Conservation (phyloP, 2,797 vertebrate genomes). For the Philypnodon macrostomus region DNA sequence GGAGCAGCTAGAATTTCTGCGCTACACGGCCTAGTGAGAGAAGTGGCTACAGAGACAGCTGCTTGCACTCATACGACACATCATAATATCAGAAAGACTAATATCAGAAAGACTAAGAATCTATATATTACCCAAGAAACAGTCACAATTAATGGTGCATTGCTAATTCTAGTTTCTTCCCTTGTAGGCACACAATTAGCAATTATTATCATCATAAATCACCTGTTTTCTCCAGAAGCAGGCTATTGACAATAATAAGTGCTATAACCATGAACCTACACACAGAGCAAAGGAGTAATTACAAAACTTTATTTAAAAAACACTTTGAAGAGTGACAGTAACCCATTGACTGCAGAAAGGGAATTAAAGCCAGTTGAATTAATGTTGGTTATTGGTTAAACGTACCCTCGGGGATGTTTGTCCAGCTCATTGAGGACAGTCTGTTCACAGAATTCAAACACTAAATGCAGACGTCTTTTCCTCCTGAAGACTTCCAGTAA, state of each 20-base stretch:
- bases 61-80: conserved; percentile 10
- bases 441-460: conserved; percentile 91
- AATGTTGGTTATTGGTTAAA: not conserved
- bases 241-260: too few relatives aligned
- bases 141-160: not conserved
- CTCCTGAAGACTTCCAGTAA: conserved; percentile 87
- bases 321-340: not conserved
- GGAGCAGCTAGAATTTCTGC: conserved; percentile 72
- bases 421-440: conserved; percentile 88
- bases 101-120: not conserved
- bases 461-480: conserved; percentile 85
- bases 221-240: too few relatives aligned
- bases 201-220: too few relatives aligned
- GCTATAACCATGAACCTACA: too few relatives aligned
- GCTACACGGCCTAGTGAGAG: conserved; percentile 41
- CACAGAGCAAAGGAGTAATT: too few relatives aligned
- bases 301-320: not conserved
- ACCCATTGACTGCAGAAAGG: not conserved
- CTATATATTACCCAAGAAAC: conserved; percentile 12
- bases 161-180: not conserved
- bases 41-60: conserved; percentile 19
- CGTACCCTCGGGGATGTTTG: conserved; percentile 82
- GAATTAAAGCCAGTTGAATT: not conserved
- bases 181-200: too few relatives aligned
- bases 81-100: conserved; percentile 2